phyloP scores from a whole-genome alignment of 2,888 invertebrate species.

The Ceramica pisi region DNA sequence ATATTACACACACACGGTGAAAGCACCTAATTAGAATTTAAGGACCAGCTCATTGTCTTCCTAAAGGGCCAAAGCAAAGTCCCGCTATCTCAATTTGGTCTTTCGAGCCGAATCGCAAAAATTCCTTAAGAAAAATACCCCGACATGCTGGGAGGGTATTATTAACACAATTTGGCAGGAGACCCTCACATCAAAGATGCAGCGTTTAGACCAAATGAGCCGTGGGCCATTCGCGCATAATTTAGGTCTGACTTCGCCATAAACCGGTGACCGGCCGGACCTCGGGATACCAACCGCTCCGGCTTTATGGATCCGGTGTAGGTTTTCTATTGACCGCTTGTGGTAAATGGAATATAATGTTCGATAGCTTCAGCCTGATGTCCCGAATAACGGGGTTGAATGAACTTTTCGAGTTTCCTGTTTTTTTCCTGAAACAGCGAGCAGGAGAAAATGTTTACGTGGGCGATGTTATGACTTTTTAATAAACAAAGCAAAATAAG shows the following conservation, averaged over 20 bases:
- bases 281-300: constrained; percentile 73
- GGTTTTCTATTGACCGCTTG: constrained; percentile 57
- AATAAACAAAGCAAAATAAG: background rate
- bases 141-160: constrained; percentile 62
- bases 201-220: constrained; percentile 86
- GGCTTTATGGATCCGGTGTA: constrained; percentile 74
- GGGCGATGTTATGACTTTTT: background rate
- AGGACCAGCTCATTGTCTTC: constrained; percentile 6
- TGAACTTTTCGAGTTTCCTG: constrained; percentile 23
- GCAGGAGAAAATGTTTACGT: background rate
- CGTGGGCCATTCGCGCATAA: constrained; percentile 87
- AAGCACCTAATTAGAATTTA: background rate
- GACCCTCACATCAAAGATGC: constrained; percentile 83
- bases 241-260: constrained; percentile 72
- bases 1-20: background rate
- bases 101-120: constrained; percentile 22
- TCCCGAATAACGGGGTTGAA: constrained; percentile 19
- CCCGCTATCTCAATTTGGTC: constrained; percentile 29
- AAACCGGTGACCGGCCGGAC: constrained; percentile 66
- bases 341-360: constrained; percentile 52
- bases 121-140: constrained; percentile 29
- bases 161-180: constrained; percentile 79
- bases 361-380: constrained; percentile 24
- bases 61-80: constrained; percentile 1
- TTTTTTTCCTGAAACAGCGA: background rate